Evolutionary conservation across 2,797 vertebrate genomes (phyloP), one percentile per base, ranked within the genome.

Genomic region (Poecilia gillii): DNA sequence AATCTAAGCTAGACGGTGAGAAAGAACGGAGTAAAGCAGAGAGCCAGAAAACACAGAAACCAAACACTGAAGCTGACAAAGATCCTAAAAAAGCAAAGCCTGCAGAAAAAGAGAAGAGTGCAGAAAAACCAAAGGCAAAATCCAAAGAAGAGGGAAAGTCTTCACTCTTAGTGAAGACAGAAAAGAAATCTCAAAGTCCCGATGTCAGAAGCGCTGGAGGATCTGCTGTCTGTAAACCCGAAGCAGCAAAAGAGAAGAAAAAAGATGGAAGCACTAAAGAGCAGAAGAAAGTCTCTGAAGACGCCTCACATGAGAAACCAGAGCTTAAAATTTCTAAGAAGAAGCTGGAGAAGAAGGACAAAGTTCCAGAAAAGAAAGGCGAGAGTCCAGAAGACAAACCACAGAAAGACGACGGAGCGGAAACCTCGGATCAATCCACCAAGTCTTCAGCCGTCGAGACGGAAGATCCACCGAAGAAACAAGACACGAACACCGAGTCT

Each of bases 91-190:
- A 93, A 86, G 85, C 90, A 20, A 97, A 95, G 82, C 84, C 85
- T 53, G 23, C 77, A 3, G 96, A 95, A 5, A 98, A 98, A 84
- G 96, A 94, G 72, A 97, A 90, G 93, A n/a, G 72, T 23, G 39
- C 94, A 20, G 97, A 97, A 84, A 98, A 95, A 87, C 81, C 90
- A 0, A 97, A 96, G 93, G 94, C 96, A 0, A 99, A 96, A 84
- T 87, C 87, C 1, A 97, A 93, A 92, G 91, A 95, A n/a, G 98
- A 99, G 31, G 36, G 83, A 1, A 99, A 96, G 91, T 94, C 95
- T 64, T 74, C 74, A 1, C n/a, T 84, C 2, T 81, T 86, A 72
- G 87, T 90, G 51, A 97, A 96, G 81, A 77, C 82, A 0, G 98
- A 98, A 43, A 97, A 94, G 84, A 99, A 93, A 83, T 74, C 90